These are phyloP conservation scores for Phoxinus phoxinus DNA, from an alignment of 2,113 vertebrate species.

Conservation along the genomic window DNA sequence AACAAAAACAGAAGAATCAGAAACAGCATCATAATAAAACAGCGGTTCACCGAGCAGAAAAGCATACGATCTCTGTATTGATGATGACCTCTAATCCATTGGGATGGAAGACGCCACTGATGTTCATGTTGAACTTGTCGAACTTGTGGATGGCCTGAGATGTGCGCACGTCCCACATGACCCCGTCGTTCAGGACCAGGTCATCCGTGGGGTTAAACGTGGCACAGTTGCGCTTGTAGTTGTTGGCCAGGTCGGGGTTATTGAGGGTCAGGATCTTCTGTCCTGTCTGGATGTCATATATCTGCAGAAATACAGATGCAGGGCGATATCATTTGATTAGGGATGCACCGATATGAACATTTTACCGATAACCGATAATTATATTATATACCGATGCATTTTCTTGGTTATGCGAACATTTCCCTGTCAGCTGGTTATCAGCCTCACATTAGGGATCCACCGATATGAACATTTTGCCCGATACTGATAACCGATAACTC, in stretches of 20 bases:
- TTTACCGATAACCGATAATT: too few relatives aligned
- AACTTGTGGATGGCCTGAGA: constrained; percentile 98
- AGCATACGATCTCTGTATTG: constrained; percentile 99
- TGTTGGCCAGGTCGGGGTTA: constrained; percentile 98
- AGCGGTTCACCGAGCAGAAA: neutral
- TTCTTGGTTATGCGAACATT: too few relatives aligned
- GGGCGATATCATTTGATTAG: neutral
- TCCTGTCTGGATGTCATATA: constrained; percentile 98
- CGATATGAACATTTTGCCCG: too few relatives aligned
- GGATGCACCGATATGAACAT: too few relatives aligned
- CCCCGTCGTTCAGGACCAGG: constrained; percentile 97
- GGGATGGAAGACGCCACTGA: constrained; percentile 98
- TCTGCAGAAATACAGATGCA: constrained; percentile 76
- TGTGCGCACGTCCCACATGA: constrained; percentile 96
- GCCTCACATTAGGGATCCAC: too few relatives aligned
- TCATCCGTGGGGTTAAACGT: constrained; percentile 99
- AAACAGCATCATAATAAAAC: neutral
- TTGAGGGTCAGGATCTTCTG: constrained; percentile 96
- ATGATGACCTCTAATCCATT: constrained; percentile 96
- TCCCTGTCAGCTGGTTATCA: too few relatives aligned
- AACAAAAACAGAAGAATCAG: too few relatives aligned
- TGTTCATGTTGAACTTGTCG: constrained; percentile 99
- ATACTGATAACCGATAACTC: too few relatives aligned
- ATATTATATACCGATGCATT: too few relatives aligned
- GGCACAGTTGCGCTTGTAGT: constrained; percentile 99